These are phyloP conservation scores for Phytoseiulus persimilis DNA, from an alignment of 2,888 invertebrate genomes.

Conservation along the genomic window DNA sequence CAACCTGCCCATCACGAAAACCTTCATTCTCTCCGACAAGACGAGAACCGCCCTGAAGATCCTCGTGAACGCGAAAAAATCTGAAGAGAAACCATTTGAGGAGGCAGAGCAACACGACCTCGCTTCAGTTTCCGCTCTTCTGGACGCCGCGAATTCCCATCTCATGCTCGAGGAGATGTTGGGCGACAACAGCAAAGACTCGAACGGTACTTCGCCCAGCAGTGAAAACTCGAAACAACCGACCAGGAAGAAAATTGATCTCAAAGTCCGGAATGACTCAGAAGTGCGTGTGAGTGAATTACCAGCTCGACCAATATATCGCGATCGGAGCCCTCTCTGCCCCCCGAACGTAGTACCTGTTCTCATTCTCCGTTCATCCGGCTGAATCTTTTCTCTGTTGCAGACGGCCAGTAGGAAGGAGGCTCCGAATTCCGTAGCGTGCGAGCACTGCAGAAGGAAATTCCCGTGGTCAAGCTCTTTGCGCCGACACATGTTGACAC, in stretches of 20 bases:
- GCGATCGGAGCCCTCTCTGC: no score
- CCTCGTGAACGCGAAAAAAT: slow-evolving; percentile 39
- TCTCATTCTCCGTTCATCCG: background rate
- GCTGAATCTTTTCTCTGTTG: background rate
- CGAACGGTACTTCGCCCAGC: background rate
- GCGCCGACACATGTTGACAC: slow-evolving; percentile 85
- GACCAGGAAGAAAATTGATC: slow-evolving; percentile 41
- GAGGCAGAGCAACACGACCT: slow-evolving; percentile 57
- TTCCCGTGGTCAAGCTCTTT: slow-evolving; percentile 95
- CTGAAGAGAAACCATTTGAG: slow-evolving; percentile 48
- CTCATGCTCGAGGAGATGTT: slow-evolving; percentile 54
- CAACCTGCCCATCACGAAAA: background rate
- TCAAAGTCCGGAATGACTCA: slow-evolving; percentile 47
- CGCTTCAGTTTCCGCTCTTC: slow-evolving; percentile 66
- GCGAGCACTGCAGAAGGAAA: slow-evolving; percentile 67
- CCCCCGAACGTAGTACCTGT: background rate
- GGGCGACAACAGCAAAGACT: slow-evolving; percentile 46
- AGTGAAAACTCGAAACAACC: background rate
- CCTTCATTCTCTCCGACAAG: slow-evolving; percentile 27
- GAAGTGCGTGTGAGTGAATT: slow-evolving; percentile 43
- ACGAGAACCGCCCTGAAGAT: slow-evolving; percentile 1
- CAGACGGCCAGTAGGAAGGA: slow-evolving; percentile 46
- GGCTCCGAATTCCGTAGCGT: slow-evolving; percentile 48
- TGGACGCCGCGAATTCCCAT: slow-evolving; percentile 64
- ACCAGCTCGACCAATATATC: background rate